Evolutionary conservation across 2,113 vertebrate genomes (phyloP).

Genomic region (Siniperca chuatsi): DNA sequence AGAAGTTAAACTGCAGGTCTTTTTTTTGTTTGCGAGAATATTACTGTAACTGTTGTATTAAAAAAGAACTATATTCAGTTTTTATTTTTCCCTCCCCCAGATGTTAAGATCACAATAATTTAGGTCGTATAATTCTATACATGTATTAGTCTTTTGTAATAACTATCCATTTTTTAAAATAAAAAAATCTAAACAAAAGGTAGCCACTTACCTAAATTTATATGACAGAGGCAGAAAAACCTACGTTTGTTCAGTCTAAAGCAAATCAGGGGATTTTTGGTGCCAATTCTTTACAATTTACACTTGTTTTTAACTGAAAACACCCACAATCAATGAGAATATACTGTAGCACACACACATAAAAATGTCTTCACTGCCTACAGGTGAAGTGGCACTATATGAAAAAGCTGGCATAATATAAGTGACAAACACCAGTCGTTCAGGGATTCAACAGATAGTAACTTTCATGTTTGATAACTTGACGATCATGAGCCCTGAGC

Average conservation of each 20-base stretch:
- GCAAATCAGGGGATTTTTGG: slow-evolving; percentile 10
- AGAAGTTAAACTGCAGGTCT: neutral
- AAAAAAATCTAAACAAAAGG: slow-evolving; percentile 53
- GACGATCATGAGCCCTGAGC: slow-evolving; percentile 12
- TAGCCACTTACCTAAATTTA: slow-evolving; percentile 27
- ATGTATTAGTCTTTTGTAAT: slow-evolving; percentile 16
- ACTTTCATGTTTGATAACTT: neutral
- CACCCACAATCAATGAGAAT: slow-evolving; percentile 31
- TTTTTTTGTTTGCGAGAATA: neutral
- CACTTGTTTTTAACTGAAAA: slow-evolving; percentile 28
- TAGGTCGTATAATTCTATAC: slow-evolving; percentile 40
- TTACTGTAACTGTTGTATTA: neutral
- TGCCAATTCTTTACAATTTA: slow-evolving; percentile 20
- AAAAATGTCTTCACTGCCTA: slow-evolving; percentile 6
- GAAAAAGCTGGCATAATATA: neutral
- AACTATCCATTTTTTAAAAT: neutral
- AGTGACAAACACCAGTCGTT: slow-evolving; percentile 16
- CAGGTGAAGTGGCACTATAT: slow-evolving; percentile 26
- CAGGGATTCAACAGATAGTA: slow-evolving; percentile 6
- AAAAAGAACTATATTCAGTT: neutral
- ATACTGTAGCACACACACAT: slow-evolving; percentile 26
- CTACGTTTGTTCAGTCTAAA: slow-evolving; percentile 15
- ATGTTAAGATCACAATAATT: slow-evolving; percentile 47
- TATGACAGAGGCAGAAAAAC: slow-evolving; percentile 23
- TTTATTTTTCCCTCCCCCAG: neutral